Base-by-base conservation (phyloP, 2,113 vertebrate species). In the Silurus glanis region DNA sequence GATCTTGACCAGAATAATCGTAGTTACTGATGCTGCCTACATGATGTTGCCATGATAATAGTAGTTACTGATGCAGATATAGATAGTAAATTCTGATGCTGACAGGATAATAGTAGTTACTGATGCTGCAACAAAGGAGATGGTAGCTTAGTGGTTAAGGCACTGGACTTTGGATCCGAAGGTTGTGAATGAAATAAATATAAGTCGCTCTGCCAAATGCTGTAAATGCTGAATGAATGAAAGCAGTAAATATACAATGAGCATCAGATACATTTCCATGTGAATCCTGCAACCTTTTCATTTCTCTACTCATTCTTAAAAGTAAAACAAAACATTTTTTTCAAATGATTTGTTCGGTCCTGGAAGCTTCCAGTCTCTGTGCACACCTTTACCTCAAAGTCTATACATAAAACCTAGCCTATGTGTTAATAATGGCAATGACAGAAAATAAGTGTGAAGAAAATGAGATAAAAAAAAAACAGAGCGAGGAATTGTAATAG, bases 361-460 rank as follows among this genome's bases (percentile, higher is more conserved):
- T 75, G 72, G 7, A 5, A 21, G 9, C 13, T 75, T 12, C 21
- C 10, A n/a, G 72, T n/a, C 47, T 21, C 72, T 53, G 21, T 21
- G 17, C 17, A 72, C 45, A 16, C 1, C 14, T 37, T 69, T 69
- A 17, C 6, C 25, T 69, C 14, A 69, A 69, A 8, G 14, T 17
- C 71, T 21, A 23, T 76, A 64, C 45, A 83, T 53, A 82, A 6
- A 83, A 49, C 28, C 58, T 49, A 8, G 19, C 16, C 82, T 81
- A 53, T 84, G 82, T 86, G 49, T 88, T 53, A 76, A 74, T 55
- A 66, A 53, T 78, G 45, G 61, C 13, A 62, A 25, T 51, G 58
- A 58, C 83, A 53, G 61, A n/a, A 10, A 72, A 58, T 72, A 72
- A 45, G 28, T 64, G 59, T 51, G 59, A 80, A 62, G 28, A 59